Conservation (phyloP, 2,888 invertebrate species). For the Melipona bicolor region DNA sequence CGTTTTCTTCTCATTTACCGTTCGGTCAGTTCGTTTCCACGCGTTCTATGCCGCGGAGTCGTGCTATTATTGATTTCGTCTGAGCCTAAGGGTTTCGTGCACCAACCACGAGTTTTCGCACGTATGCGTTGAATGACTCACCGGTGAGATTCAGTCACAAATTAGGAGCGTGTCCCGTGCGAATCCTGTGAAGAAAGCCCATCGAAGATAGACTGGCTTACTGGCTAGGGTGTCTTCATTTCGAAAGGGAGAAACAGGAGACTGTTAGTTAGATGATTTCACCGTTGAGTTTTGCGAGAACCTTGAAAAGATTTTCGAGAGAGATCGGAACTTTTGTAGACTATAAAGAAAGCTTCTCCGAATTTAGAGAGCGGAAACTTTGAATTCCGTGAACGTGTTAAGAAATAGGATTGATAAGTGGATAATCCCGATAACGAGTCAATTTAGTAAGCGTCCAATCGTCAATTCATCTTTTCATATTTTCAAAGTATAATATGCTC, state of each 20-base stretch:
- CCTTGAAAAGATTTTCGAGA: background rate
- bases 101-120: conserved; percentile 44
- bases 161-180: conserved; percentile 33
- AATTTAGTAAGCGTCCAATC: conserved; percentile 19
- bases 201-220: background rate
- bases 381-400: conserved; percentile 23
- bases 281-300: background rate
- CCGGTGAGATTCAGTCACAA: conserved; percentile 31
- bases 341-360: background rate
- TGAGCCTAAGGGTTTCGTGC: conserved; percentile 62
- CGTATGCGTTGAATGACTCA: conserved; percentile 53
- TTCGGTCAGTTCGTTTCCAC: conserved; percentile 18
- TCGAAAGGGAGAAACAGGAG: background rate
- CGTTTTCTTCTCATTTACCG: conserved; percentile 7
- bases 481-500: background rate
- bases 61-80: conserved; percentile 77
- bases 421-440: conserved; percentile 28
- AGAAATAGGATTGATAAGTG: conserved; percentile 30
- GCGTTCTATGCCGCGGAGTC: conserved; percentile 15
- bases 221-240: background rate
- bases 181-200: conserved; percentile 5
- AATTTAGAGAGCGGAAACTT: background rate
- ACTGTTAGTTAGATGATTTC: background rate
- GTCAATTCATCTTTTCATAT: conserved; percentile 38
- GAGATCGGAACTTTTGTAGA: background rate